Percentiles rank a stretch among this genome's conserved stretches.
These are phyloP conservation scores for Paradisaea rubra DNA, from an alignment of 2,113 vertebrate genomes.

Conservation along the genomic window DNA sequence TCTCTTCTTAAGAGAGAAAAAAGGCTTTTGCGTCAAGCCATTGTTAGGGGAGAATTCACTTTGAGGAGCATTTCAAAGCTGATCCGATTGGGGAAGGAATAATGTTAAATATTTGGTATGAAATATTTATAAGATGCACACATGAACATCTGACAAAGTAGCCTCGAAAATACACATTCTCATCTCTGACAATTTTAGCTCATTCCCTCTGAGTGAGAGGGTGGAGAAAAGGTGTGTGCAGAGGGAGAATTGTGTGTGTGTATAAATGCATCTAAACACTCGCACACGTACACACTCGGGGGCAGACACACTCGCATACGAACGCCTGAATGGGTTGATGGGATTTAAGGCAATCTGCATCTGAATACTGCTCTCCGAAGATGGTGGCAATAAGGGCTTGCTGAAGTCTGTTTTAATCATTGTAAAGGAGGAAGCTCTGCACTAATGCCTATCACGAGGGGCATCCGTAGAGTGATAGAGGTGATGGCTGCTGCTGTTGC, in stretches of 20 bases:
- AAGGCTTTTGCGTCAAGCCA: constrained; percentile 74
- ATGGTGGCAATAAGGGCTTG: constrained; percentile 65
- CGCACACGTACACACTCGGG: not conserved
- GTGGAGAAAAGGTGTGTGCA: not conserved
- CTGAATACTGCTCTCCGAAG: constrained; percentile 81
- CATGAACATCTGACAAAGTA: constrained; percentile 65
- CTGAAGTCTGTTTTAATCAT: constrained; percentile 71
- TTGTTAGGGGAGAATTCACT: constrained; percentile 80
- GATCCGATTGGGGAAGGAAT: constrained; percentile 76
- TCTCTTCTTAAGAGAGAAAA: constrained; percentile 71
- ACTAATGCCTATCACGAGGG: not conserved
- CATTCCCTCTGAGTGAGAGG: not conserved
- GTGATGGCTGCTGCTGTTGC: not conserved
- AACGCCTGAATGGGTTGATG: constrained; percentile 72
- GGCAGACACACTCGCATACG: not conserved
- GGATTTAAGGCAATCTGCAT: constrained; percentile 92
- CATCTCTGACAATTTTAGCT: constrained; percentile 32
- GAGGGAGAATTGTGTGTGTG: not conserved
- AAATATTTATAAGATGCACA: constrained; percentile 81
- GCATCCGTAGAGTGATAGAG: not conserved
- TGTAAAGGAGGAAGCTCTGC: constrained; percentile 38
- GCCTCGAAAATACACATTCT: constrained; percentile 68
- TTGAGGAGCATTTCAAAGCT: constrained; percentile 76
- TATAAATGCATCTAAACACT: constrained; percentile 42
- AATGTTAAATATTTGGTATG: constrained; percentile 81